These are phyloP conservation scores for Pelecanoides urinatrix DNA, from an alignment of 2,113 vertebrate genomes.

Conservation along the genomic window DNA sequence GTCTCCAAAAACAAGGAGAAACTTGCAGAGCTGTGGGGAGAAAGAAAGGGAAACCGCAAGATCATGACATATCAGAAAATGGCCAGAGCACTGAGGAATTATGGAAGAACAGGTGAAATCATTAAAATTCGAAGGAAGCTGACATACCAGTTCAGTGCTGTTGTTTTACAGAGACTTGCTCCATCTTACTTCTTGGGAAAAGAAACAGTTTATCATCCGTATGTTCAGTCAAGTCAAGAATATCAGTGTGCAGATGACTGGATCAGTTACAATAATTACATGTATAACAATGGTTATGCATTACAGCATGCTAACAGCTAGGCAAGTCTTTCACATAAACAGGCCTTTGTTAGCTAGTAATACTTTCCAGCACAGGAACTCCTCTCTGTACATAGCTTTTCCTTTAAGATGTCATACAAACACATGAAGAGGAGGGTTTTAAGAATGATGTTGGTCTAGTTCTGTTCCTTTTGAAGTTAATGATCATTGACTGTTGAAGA, in stretches of 20 bases:
- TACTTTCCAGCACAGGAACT: not conserved
- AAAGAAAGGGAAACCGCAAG: conserved; percentile 95
- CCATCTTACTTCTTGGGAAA: conserved; percentile 65
- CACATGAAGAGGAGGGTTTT: not conserved
- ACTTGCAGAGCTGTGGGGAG: conserved; percentile 94
- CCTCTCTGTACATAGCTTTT: not conserved
- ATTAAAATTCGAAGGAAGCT: conserved; percentile 92
- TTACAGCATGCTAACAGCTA: conserved; percentile 51
- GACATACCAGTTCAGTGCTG: conserved; percentile 93
- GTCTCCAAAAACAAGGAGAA: conserved; percentile 97
- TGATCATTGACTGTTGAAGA: not conserved
- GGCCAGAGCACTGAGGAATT: conserved; percentile 95
- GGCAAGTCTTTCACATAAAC: not conserved
- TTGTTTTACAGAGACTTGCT: conserved; percentile 85
- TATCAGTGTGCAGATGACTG: conserved; percentile 71
- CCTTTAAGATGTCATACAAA: not conserved
- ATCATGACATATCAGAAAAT: conserved; percentile 99
- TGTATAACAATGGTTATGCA: conserved; percentile 74
- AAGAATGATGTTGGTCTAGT: not conserved
- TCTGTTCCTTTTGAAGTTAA: not conserved
- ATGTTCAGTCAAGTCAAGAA: conserved; percentile 66
- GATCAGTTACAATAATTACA: conserved; percentile 76
- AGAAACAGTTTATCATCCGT: conserved; percentile 67
- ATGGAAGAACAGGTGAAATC: conserved; percentile 94
- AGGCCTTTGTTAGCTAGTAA: not conserved